A percentile compares a stretch with the other conserved stretches of the same genome.
These are phyloP conservation scores for Phortica magna DNA, from an alignment of 2,888 invertebrate genomes.

Conservation along the genomic window DNA sequence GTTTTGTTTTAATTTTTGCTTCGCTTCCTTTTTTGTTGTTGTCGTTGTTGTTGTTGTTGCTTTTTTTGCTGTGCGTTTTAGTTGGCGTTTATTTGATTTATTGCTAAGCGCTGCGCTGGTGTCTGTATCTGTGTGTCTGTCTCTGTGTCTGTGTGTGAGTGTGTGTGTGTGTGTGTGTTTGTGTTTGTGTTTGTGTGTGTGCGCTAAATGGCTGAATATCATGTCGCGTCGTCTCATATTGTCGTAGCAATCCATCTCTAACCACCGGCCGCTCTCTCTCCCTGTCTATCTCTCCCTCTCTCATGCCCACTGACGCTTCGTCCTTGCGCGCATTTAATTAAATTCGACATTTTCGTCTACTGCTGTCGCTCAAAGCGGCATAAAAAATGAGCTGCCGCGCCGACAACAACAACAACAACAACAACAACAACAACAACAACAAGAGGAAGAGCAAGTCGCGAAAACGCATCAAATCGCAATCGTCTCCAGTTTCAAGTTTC, in stretches of 20 bases:
- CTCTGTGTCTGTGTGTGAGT: too few species aligned
- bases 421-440: too few species aligned
- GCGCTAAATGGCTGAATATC: conserved; percentile 36
- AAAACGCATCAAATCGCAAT: too few species aligned
- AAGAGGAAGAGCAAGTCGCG: too few species aligned
- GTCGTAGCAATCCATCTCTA: conserved; percentile 4
- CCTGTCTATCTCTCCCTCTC: neutral
- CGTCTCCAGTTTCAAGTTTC: too few species aligned
- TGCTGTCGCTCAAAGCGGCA: too few species aligned
- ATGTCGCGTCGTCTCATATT: conserved; percentile 42
- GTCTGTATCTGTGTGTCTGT: too few species aligned
- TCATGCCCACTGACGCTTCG: conserved; percentile 20
- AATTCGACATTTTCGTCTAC: conserved; percentile 57
- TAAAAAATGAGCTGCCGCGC: too few species aligned
- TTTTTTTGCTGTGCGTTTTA: conserved; percentile 56
- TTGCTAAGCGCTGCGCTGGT: conserved; percentile 60
- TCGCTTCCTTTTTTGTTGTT: neutral
- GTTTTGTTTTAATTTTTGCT: conserved; percentile 32
- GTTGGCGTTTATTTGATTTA: conserved; percentile 72
- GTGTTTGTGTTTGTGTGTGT: too few species aligned
- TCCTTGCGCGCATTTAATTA: conserved; percentile 56
- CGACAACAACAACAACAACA: too few species aligned
- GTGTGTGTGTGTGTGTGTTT: too few species aligned
- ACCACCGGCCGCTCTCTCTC: too few species aligned
- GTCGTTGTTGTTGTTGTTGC: conserved; percentile 33